phyloP scores from a whole-genome alignment of 2,888 invertebrate species.

The Actias luna region DNA sequence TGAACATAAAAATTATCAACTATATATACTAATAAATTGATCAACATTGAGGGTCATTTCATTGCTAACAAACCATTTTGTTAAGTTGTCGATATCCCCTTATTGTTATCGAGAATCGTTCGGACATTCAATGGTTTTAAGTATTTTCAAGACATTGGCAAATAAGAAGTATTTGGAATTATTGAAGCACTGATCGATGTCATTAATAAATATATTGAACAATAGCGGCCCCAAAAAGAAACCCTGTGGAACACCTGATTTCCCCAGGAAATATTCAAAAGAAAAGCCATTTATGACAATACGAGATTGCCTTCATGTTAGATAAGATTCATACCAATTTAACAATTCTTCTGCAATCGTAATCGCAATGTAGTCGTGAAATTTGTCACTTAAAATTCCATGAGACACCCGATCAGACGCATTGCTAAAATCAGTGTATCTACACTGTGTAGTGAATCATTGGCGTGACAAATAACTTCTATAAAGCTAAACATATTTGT shows the following conservation, averaged over 20 bases:
- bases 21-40: too few relatives aligned
- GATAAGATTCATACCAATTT: too few relatives aligned
- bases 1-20: background rate
- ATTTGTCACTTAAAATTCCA: too few relatives aligned
- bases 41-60: background rate
- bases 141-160: background rate
- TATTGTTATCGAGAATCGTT: background rate
- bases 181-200: background rate
- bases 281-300: too few relatives aligned
- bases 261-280: background rate
- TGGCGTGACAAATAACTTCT: too few relatives aligned
- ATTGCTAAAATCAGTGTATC: too few relatives aligned
- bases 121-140: background rate
- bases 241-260: background rate
- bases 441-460: too few relatives aligned
- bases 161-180: background rate
- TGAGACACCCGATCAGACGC: too few relatives aligned
- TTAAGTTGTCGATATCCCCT: background rate
- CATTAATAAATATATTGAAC: constrained; percentile 1
- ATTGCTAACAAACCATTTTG: background rate
- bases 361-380: too few relatives aligned
- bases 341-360: too few relatives aligned
- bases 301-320: too few relatives aligned
- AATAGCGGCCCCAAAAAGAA: background rate
- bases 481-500: too few relatives aligned